Percentiles rank a stretch among this genome's conserved stretches.
Conservation (phyloP, 2,888 invertebrate species). For the Lasiommata megera region DNA sequence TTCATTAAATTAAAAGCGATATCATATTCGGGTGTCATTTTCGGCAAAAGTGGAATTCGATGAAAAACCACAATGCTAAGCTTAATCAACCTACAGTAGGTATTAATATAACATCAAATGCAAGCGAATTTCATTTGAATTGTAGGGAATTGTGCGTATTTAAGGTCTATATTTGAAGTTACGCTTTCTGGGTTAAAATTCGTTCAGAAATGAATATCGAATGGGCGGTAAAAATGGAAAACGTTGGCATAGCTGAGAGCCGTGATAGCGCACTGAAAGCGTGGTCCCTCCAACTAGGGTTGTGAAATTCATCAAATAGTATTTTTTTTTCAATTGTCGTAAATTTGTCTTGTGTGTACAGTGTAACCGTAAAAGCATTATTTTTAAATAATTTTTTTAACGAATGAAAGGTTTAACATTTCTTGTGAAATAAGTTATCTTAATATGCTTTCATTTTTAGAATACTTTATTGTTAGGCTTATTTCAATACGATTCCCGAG, state of each 20-base stretch:
- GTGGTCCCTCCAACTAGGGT: constrained; percentile 41
- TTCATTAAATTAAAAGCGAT: constrained; percentile 32
- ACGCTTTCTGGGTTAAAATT: constrained; percentile 21
- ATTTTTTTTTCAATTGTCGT: too few relatives aligned
- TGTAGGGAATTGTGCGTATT: constrained; percentile 2
- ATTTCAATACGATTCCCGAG: too few relatives aligned
- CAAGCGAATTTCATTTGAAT: constrained; percentile 20
- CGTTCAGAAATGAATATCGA: constrained; percentile 27
- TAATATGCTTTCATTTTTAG: too few relatives aligned
- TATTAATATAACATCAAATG: constrained; percentile 32
- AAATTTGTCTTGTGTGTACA: too few relatives aligned
- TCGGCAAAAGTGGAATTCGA: constrained; percentile 64
- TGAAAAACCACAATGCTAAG: constrained; percentile 76
- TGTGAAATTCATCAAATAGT: neutral
- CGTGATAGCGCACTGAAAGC: constrained; percentile 75
- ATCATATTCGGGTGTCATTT: constrained; percentile 68
- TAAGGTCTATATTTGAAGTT: constrained; percentile 31
- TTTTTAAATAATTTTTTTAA: too few relatives aligned
- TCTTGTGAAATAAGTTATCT: too few relatives aligned
- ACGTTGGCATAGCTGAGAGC: constrained; percentile 76
- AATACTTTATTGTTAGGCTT: too few relatives aligned
- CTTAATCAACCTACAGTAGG: constrained; percentile 37
- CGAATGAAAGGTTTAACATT: too few relatives aligned
- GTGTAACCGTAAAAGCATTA: too few relatives aligned
- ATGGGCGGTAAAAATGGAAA: constrained; percentile 72